Evolutionary conservation across 2,888 invertebrate species (phyloP).

Genomic region (Vanessa cardui): DNA sequence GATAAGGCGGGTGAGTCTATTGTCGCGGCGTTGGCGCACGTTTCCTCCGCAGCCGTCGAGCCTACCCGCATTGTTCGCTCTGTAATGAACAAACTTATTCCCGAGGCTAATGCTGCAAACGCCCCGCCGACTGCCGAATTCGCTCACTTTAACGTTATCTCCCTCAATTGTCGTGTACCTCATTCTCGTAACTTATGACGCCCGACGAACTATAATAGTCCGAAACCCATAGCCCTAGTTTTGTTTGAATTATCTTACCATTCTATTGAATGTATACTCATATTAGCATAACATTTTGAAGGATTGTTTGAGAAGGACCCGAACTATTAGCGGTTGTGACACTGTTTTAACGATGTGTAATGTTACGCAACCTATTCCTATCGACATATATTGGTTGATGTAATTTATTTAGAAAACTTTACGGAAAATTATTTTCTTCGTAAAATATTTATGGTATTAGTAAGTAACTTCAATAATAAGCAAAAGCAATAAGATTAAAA

Average conservation of each 20-base stretch:
- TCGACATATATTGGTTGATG: too few species aligned
- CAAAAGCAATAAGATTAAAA: not conserved
- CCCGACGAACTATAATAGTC: constrained; percentile 54
- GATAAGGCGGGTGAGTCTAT: constrained; percentile 77
- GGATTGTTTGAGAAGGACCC: constrained; percentile 70
- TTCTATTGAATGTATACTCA: constrained; percentile 66
- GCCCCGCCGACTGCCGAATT: constrained; percentile 69
- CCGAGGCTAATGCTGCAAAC: constrained; percentile 70
- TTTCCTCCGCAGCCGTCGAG: constrained; percentile 79
- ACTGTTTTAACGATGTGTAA: constrained; percentile 22
- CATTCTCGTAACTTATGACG: constrained; percentile 54
- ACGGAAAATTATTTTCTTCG: too few species aligned
- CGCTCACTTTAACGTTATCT: constrained; percentile 68
- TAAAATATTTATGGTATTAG: not conserved
- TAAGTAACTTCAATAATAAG: not conserved
- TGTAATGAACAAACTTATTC: constrained; percentile 82
- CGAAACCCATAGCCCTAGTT: constrained; percentile 70
- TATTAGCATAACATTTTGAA: constrained; percentile 65
- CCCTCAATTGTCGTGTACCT: constrained; percentile 60
- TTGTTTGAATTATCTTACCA: constrained; percentile 73
- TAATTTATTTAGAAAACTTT: too few species aligned
- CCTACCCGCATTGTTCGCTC: constrained; percentile 75
- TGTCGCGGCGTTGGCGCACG: constrained; percentile 81
- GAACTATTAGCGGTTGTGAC: constrained; percentile 59
- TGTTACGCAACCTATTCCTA: not conserved